Conservation (phyloP, 1,140 invertebrate genomes). For the Hyphantria cunea region DNA sequence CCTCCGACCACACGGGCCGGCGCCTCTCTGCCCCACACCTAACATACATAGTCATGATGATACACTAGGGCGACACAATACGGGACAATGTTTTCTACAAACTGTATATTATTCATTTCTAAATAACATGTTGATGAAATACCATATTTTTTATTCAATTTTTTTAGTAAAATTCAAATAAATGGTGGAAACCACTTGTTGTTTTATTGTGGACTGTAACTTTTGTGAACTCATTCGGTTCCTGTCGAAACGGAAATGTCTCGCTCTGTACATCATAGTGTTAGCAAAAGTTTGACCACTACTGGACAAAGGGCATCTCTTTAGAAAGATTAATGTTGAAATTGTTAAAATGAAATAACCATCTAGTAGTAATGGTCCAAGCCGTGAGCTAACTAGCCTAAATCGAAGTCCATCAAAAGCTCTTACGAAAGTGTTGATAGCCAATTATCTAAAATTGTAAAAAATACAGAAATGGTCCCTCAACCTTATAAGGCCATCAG, state of each 20-base stretch:
- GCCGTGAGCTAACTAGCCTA: no score
- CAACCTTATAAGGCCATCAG: no score
- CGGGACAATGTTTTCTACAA: conserved; percentile 65
- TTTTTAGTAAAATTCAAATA: conserved; percentile 80
- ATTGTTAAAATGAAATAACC: no score
- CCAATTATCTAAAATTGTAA: no score
- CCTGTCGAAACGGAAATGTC: not conserved
- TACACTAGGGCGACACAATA: conserved; percentile 35
- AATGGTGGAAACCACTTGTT: conserved; percentile 71
- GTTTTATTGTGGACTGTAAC: conserved; percentile 51
- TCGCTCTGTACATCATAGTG: no score
- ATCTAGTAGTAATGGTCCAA: no score
- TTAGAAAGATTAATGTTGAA: no score
- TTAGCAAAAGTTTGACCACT: no score
- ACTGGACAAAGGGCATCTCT: no score
- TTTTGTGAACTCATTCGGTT: conserved; percentile 6
- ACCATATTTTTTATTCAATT: conserved; percentile 82
- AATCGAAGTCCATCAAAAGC: no score
- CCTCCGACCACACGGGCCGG: conserved; percentile 12
- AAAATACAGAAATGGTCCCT: no score
- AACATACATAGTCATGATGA: conserved; percentile 26
- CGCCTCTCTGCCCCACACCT: conserved; percentile 6
- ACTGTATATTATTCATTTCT: conserved; percentile 77
- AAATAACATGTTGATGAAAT: conserved; percentile 78
- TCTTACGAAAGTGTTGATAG: no score